Evolutionary conservation across 1,140 invertebrate species (phyloP).

Genomic region (Apocrypta bakeri): DNA sequence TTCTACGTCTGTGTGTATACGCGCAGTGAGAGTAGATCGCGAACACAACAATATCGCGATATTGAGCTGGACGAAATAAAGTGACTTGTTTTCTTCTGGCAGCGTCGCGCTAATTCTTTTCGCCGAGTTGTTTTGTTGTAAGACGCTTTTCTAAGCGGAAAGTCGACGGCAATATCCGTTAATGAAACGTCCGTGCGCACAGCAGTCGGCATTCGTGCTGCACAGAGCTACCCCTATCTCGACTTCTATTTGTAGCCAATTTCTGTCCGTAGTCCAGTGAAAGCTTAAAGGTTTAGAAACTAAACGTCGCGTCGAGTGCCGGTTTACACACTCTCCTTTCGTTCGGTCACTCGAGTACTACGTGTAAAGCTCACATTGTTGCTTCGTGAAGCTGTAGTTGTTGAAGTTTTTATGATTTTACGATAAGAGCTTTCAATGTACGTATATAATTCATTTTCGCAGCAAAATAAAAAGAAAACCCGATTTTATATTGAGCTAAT

Average conservation of each 20-base stretch:
- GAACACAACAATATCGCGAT: constrained; percentile 9
- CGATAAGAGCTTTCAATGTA: too few species aligned
- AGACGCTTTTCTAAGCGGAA: constrained; percentile 14
- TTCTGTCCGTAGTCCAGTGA: constrained; percentile 50
- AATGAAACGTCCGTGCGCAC: constrained; percentile 60
- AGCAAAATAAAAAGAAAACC: too few species aligned
- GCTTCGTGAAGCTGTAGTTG: background rate
- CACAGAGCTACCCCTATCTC: constrained; percentile 54
- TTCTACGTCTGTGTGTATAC: background rate
- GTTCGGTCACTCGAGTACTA: background rate
- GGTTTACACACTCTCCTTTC: background rate
- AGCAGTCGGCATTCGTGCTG: background rate
- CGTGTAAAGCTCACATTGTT: background rate
- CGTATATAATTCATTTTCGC: too few species aligned
- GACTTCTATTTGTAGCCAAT: constrained; percentile 61
- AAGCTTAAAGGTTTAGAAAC: constrained; percentile 56
- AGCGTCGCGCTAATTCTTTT: constrained; percentile 7
- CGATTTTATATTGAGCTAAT: too few species aligned
- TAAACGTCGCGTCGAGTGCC: constrained; percentile 47
- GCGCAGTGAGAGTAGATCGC: background rate
- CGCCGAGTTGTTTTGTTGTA: background rate
- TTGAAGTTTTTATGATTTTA: too few species aligned
- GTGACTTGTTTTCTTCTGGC: background rate
- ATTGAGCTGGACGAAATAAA: background rate
- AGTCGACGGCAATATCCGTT: constrained; percentile 56